Evolutionary conservation across 2,797 vertebrate species (phyloP), one percentile per base, ranked within the genome.

Genomic region (Sebastes iracundus): DNA sequence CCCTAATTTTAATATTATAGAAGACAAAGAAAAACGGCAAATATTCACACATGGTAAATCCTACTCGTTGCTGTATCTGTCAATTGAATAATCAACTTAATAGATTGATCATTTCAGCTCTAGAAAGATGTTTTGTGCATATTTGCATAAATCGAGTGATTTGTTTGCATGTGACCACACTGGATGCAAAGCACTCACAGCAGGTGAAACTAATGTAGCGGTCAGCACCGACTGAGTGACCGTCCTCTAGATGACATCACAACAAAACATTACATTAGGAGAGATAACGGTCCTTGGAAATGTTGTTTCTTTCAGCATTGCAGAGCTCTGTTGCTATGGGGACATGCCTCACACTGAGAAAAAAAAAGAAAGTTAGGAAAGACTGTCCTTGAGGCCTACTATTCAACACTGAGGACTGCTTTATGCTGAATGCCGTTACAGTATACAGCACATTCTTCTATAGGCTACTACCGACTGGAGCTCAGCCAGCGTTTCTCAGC

Each of bases 271-370:
- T 74, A 68, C 58, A 81, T 68, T 72, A 74, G 68, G 79, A 83
- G 79, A 83, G 59, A 68, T 74, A 74, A 85, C 30, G 1, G 68
- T 52, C 76, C 83, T 87, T 81, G 64, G 62, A 75, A 78, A 87
- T 84, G 78, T 75, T 72, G 42, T 77, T 88, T 88, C 62, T 85
- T 78, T 90, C 83, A 90, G 80, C 66, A 70, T 64, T 80, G 75
- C 82, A 85, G 79, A 81, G 82, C 78, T 84, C 79, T 76, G 92
- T 95, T 94, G 90, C 94, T 82, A 94, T 92, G 93, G 92, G 86
- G 91, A 95, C 85, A 77, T 59, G 77, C 70, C 69, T 92, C 78
- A 84, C 80, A 74, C 18, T 52, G 70, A 85, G n/a, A 53, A 53
- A 61, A 58, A 84, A 74, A 85, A 81, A 78, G 14, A 87, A 89